Evolutionary conservation across 2,113 vertebrate genomes (phyloP).

Genomic region (Catharus bicknelli): DNA sequence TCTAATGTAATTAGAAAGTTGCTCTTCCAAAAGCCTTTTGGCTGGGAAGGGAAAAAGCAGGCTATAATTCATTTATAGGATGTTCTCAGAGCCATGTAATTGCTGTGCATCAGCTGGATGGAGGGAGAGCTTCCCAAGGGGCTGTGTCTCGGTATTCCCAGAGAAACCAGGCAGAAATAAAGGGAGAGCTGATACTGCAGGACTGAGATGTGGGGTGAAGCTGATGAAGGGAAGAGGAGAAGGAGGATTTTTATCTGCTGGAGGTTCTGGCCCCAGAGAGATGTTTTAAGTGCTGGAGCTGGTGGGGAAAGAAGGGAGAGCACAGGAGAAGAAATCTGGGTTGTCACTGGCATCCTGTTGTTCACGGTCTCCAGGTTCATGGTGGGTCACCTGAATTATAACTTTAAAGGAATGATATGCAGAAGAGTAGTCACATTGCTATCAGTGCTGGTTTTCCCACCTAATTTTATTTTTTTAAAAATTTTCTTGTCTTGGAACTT

Average conservation of each 20-base stretch:
- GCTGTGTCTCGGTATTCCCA: background rate
- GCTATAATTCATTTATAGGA: conserved; percentile 58
- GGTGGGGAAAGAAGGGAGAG: background rate
- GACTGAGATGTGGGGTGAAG: background rate
- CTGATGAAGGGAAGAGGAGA: background rate
- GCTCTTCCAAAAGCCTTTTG: conserved; percentile 38
- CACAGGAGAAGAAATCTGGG: fast-evolving
- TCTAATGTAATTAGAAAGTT: conserved; percentile 55
- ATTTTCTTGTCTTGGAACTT: background rate
- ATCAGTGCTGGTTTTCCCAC: background rate
- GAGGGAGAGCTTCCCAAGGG: background rate
- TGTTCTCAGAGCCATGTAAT: background rate
- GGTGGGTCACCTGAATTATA: background rate
- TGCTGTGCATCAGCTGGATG: background rate
- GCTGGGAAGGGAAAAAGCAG: background rate
- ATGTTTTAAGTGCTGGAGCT: background rate
- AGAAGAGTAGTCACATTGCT: background rate
- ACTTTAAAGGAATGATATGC: background rate
- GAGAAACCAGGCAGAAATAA: background rate
- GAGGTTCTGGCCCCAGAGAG: background rate
- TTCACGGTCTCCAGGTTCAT: background rate
- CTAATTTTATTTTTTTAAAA: background rate
- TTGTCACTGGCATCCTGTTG: background rate
- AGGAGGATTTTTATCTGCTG: background rate
- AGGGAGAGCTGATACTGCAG: background rate